Base-by-base conservation (phyloP, 2,113 vertebrate species). In the Casuarius casuarius region DNA sequence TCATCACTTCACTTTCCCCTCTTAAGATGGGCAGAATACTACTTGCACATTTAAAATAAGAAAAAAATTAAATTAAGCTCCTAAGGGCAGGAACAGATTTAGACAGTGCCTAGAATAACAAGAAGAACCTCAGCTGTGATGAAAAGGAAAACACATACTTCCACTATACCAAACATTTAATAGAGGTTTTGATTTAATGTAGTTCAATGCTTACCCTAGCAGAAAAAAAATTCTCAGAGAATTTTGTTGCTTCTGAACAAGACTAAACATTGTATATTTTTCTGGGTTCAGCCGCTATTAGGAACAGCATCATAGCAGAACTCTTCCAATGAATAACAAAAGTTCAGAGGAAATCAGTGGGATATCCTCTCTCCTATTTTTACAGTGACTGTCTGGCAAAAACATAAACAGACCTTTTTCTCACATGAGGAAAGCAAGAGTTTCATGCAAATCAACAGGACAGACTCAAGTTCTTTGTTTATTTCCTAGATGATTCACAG, bases 21-120 rank as follows among this genome's bases (percentile, higher is more conserved):
- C 77, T 31, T 67, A 84, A 70, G 5, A 26, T 0, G 0, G 75
- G 59, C 44, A 73, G 76, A 83, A 73, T 19, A 48, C 76, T 35
- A 62, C 80, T 86, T 92, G 92, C 42, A 63, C 77, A 78, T 89
- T 94, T 74, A 72, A 44, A 76, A 81, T 71, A 78, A 14, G 17
- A 51, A 71, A 65, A 73, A 92, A 68, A 28, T 61, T 46, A 70
- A 88, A 83, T 72, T 5, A 77, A 56, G 59, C 59, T 89, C 80
- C 92, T 90, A 62, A 90, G 86, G 74, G 83, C 68, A 95, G 89
- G 68, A 90, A 54, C 40, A 92, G 92, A 86, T 66, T 89, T 44
- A 90, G 90, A 58, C 67, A 42, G 84, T n/a, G 89, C 84, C 56
- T 51, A 8, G 65, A 94, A 89, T 75, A 91, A 95, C 83, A 95